Evolutionary conservation across 2,797 vertebrate genomes (phyloP), one percentile per base, ranked within the genome.

Genomic region (Enoplosus armatus): DNA sequence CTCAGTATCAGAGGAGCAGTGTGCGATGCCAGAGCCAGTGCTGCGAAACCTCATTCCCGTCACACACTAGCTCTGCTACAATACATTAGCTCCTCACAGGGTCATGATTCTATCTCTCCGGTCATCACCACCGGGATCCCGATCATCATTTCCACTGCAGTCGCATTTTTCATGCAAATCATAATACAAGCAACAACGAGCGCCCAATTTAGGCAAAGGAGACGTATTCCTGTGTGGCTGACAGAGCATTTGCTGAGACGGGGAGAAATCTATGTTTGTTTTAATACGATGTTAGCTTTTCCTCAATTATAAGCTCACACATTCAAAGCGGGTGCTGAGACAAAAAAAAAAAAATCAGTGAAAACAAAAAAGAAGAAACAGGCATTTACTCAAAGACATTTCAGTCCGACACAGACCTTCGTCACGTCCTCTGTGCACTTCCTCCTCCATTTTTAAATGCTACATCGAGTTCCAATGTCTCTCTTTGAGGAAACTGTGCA

Each of bases 21-120:
- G 62, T 24, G 75, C 81, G 29, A 81, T 33, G 78, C 82, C 79
- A 8, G 65, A 85, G 65, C 79, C 82, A 74, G 82, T 77, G 81
- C 89, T 74, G 91, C 75, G 79, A 90, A 92, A 88, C 87, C 92
- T 92, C 90, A 92, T 92, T 91, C 84, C 92, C 93, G 94, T 93
- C 92, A 92, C 82, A 89, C 82, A 79, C 82, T 88, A 90, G 87
- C 91, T 75, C 63, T 55, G 84, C 91, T 88, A 87, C 93, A 88
- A 95, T 95, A 94, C 93, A 95, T 95, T 94, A 95, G 91, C 88
- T 91, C 77, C 90, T 91, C 89, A 86, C 87, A 77, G 91, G 94
- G 94, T 93, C 92, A 93, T 72, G 86, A 80, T 80, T 93, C 89
- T 74, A 86, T 90, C 86, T 92, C 89, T 84, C 79, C 78, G 89